phyloP scores from a whole-genome alignment of 2,113 vertebrate species.

The Percina caprodes region DNA sequence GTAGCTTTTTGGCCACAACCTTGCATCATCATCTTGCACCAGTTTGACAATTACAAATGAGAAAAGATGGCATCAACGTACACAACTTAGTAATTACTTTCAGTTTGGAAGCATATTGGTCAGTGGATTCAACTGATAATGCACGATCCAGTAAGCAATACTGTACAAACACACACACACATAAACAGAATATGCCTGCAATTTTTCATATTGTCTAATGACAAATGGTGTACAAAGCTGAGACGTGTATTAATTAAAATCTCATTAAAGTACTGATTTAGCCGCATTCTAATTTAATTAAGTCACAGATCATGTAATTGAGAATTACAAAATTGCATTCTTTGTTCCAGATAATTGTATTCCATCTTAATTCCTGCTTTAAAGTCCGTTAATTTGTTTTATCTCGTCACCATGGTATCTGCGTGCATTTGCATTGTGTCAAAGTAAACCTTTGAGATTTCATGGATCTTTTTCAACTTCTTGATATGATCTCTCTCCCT shows the following conservation, averaged over 20 bases:
- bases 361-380: slow-evolving; percentile 59
- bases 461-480: slow-evolving; percentile 20
- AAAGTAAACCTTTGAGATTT: slow-evolving; percentile 38
- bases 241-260: slow-evolving; percentile 70
- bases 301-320: slow-evolving; percentile 69
- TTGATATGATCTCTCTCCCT: slow-evolving; percentile 40
- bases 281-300: slow-evolving; percentile 72
- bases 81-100: slow-evolving; percentile 23
- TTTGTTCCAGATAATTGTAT: slow-evolving; percentile 76
- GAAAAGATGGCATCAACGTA: slow-evolving; percentile 19
- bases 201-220: slow-evolving; percentile 51
- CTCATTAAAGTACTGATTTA: slow-evolving; percentile 69
- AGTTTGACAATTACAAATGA: slow-evolving; percentile 22
- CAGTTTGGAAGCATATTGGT: slow-evolving; percentile 14
- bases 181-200: slow-evolving; percentile 38
- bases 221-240: slow-evolving; percentile 55
- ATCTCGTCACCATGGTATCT: slow-evolving; percentile 43
- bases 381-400: slow-evolving; percentile 68
- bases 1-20: neutral
- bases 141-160: slow-evolving; percentile 6
- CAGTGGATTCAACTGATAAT: slow-evolving; percentile 15
- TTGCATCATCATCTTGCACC: neutral
- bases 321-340: slow-evolving; percentile 63
- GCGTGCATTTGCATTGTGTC: slow-evolving; percentile 23
- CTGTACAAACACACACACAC: slow-evolving; percentile 9